Conservation (phyloP, 2,797 vertebrate species). For the Vespertilio murinus region DNA sequence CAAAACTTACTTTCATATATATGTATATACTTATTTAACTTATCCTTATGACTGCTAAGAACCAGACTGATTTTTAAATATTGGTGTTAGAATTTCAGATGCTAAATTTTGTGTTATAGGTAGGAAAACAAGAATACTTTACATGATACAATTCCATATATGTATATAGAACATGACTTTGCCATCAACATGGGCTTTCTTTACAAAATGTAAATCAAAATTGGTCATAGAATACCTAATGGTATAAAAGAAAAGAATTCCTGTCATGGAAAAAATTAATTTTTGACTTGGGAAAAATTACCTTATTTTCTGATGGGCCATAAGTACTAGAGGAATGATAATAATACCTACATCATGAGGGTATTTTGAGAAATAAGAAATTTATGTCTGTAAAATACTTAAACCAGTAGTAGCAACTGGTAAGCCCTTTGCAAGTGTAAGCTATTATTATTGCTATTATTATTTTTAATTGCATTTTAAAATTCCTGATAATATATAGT, state of each 20-base stretch:
- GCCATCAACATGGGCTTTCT: neutral
- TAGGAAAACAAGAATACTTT: neutral
- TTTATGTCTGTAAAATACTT: neutral
- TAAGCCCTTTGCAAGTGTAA: neutral
- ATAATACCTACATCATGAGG: neutral
- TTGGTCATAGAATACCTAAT: neutral
- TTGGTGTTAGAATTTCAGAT: neutral
- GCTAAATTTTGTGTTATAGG: neutral
- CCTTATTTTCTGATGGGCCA: too few relatives aligned
- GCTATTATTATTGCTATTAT: too few relatives aligned
- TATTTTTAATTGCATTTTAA: neutral
- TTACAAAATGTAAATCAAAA: conserved; percentile 16
- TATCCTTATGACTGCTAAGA: neutral
- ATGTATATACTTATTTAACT: neutral
- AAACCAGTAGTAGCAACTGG: neutral
- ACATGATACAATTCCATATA: neutral
- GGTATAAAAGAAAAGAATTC: neutral
- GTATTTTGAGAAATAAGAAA: neutral
- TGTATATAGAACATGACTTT: neutral
- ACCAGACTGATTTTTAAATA: neutral
- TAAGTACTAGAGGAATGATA: neutral
- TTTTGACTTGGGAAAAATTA: neutral
- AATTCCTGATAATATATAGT: neutral
- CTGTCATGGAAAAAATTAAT: neutral
- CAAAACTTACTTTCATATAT: neutral